A percentile compares a stretch with the other conserved stretches of the same genome.
These are phyloP conservation scores for Vidua chalybeata DNA, from an alignment of 2,113 vertebrate species.

Conservation along the genomic window DNA sequence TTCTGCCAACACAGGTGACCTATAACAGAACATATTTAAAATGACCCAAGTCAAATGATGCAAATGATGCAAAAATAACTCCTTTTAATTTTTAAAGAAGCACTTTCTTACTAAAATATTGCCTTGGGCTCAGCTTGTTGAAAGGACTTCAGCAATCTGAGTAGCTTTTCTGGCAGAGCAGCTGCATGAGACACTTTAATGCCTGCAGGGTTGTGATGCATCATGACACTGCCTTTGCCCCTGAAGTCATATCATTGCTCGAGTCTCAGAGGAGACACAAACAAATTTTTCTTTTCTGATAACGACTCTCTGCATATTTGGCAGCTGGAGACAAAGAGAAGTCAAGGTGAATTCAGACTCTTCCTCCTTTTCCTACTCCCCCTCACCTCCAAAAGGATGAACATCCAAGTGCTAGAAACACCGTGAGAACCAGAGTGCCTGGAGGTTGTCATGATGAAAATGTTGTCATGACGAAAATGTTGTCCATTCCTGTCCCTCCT, in stretches of 20 bases:
- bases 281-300: slow-evolving; percentile 19
- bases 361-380: background rate
- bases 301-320: background rate
- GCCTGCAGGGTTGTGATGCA: slow-evolving; percentile 26
- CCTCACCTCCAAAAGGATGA: background rate
- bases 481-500: background rate
- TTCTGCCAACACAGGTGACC: background rate
- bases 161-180: slow-evolving; percentile 38
- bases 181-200: background rate
- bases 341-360: slow-evolving; percentile 21
- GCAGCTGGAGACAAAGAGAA: slow-evolving; percentile 25
- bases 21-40: background rate
- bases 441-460: background rate
- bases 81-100: slow-evolving; percentile 57
- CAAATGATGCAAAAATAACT: slow-evolving; percentile 27
- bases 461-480: background rate
- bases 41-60: slow-evolving; percentile 12
- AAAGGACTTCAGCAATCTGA: background rate
- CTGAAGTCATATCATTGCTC: background rate
- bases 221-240: slow-evolving; percentile 23
- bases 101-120: slow-evolving; percentile 24
- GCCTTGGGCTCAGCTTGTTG: slow-evolving; percentile 36
- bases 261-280: background rate
- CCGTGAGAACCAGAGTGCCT: background rate
- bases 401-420: background rate